A percentile compares a stretch with the other conserved stretches of the same genome.
These are phyloP conservation scores for Empidonax traillii DNA, from an alignment of 2,113 vertebrate genomes.

Conservation along the genomic window DNA sequence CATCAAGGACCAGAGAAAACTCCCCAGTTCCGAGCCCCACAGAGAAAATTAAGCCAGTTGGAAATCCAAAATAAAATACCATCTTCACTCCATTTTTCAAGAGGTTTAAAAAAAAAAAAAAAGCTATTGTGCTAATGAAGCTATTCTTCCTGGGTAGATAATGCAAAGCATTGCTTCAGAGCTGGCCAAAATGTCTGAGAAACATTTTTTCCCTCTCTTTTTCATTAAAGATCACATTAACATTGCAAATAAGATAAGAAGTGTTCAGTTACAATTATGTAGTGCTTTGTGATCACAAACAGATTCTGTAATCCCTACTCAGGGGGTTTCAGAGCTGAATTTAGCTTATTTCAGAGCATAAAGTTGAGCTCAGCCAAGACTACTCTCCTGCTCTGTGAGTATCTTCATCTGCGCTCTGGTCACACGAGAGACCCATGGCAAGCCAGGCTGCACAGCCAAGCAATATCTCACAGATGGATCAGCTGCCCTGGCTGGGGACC, in stretches of 20 bases:
- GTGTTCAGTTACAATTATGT: constrained; percentile 39
- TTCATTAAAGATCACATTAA: constrained; percentile 44
- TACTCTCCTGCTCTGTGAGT: not conserved
- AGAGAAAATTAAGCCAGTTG: not conserved
- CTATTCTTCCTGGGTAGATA: constrained; percentile 34
- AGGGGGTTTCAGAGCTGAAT: constrained; percentile 47
- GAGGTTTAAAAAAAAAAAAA: not conserved
- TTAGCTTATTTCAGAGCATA: constrained; percentile 15
- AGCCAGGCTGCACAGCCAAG: constrained; percentile 3
- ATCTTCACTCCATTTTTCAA: not conserved
- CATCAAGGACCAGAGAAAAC: not conserved
- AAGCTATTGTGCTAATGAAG: not conserved
- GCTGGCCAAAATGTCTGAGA: constrained; percentile 19
- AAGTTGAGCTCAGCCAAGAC: constrained; percentile 24
- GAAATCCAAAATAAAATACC: constrained; percentile 29
- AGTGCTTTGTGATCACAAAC: constrained; percentile 37
- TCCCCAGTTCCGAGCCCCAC: not conserved
- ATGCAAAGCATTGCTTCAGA: constrained; percentile 41
- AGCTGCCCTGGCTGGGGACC: constrained; percentile 26
- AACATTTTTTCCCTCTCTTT: not conserved
- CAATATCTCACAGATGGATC: not conserved
- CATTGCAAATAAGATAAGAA: constrained; percentile 57
- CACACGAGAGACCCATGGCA: not conserved
- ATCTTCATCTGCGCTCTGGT: not conserved
- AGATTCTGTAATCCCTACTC: constrained; percentile 47